phyloP scores from a whole-genome alignment of 2,797 vertebrate species.

The Aplochiton taeniatus region DNA sequence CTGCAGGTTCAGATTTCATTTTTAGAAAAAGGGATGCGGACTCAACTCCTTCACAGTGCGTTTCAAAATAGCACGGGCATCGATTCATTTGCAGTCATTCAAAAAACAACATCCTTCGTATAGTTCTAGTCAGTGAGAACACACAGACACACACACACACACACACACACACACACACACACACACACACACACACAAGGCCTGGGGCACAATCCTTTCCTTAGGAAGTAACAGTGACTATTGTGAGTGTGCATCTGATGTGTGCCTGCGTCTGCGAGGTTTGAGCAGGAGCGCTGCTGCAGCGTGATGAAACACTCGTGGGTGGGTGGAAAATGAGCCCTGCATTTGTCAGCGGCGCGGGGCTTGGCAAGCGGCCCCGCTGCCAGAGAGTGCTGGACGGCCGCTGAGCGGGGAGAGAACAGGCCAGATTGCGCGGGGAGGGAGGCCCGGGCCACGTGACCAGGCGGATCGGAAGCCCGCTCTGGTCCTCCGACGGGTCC shows the following conservation, averaged over 20 bases:
- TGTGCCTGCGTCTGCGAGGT: conserved; percentile 43
- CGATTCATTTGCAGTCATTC: no score
- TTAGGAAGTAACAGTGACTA: background rate
- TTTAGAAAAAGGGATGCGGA: conserved; percentile 36
- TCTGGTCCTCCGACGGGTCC: conserved; percentile 68
- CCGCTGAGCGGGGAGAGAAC: conserved; percentile 67
- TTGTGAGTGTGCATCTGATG: background rate
- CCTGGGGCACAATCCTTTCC: no score
- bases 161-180: no score
- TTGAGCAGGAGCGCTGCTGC: conserved; percentile 64
- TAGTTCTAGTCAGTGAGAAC: no score
- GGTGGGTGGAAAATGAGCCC: conserved; percentile 64
- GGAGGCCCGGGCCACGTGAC: conserved; percentile 64
- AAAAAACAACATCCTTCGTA: no score
- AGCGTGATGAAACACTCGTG: conserved; percentile 68
- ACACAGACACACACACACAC: no score
- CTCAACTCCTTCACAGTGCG: conserved; percentile 28
- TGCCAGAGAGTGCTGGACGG: conserved; percentile 34
- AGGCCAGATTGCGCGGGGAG: conserved; percentile 72
- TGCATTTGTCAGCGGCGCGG: conserved; percentile 68
- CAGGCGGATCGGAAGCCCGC: conserved; percentile 67
- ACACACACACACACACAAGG: no score
- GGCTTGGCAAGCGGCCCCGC: conserved; percentile 66
- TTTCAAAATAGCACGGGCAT: conserved; percentile 11
- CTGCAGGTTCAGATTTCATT: conserved; percentile 22